A percentile compares a stretch with the other conserved stretches of the same genome.
These are phyloP conservation scores for Cantharis rufa DNA, from an alignment of 2,888 invertebrate species.

Conservation along the genomic window DNA sequence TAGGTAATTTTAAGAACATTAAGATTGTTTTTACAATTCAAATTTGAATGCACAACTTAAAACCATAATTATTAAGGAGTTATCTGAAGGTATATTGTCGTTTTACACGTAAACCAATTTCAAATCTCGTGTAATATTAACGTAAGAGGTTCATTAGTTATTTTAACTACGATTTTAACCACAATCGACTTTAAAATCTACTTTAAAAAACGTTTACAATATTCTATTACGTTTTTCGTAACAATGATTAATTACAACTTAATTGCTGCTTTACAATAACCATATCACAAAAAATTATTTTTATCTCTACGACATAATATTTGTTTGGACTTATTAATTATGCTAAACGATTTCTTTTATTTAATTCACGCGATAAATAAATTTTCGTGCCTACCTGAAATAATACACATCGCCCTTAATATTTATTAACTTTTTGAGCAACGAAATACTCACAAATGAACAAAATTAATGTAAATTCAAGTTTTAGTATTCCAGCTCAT, in stretches of 20 bases:
- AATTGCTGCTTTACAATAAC: neutral
- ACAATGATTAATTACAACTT: neutral
- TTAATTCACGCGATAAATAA: neutral
- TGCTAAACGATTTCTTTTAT: neutral
- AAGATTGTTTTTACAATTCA: constrained; percentile 18
- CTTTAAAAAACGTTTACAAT: neutral
- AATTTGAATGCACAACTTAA: constrained; percentile 7
- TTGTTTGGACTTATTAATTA: constrained; percentile 1
- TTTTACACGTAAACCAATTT: constrained; percentile 2
- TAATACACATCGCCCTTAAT: neutral
- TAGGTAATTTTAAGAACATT: constrained; percentile 17
- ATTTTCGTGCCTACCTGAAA: neutral
- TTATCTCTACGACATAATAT: neutral
- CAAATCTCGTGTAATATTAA: neutral
- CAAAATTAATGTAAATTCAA: neutral
- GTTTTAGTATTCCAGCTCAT: neutral
- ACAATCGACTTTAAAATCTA: neutral
- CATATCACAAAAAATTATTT: neutral
- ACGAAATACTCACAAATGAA: neutral
- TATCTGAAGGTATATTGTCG: neutral
- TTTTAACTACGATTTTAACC: neutral
- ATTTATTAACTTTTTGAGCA: neutral
- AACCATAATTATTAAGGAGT: constrained; percentile 6
- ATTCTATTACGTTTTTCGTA: constrained; percentile 1
- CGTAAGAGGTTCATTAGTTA: neutral